phyloP scores from a whole-genome alignment of 2,888 invertebrate genomes.

The Philopedon plagiatum region DNA sequence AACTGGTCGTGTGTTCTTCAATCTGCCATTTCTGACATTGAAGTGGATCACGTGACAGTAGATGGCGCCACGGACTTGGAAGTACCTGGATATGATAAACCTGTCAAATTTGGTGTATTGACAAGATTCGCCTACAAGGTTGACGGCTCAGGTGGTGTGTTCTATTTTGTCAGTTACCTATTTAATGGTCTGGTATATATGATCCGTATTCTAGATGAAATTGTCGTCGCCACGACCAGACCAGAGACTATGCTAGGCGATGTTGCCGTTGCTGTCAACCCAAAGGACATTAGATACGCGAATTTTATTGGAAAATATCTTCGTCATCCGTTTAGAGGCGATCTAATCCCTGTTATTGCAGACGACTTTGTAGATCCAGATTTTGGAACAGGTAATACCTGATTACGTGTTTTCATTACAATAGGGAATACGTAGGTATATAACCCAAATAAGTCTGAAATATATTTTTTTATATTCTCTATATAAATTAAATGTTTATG shows the following conservation, averaged over 20 bases:
- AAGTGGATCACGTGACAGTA: constrained; percentile 96
- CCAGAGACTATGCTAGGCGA: constrained; percentile 99
- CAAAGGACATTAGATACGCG: constrained; percentile 86
- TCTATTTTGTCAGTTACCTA: not conserved
- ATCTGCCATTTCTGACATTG: constrained; percentile 99
- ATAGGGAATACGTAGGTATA: too few species aligned
- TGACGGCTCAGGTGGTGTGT: constrained; percentile 69
- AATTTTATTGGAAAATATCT: constrained; percentile 83
- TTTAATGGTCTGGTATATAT: not conserved
- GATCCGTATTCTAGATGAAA: constrained; percentile 75
- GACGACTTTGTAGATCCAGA: constrained; percentile 95
- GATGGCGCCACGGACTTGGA: constrained; percentile 86
- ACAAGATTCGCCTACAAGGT: constrained; percentile 93
- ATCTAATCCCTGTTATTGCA: constrained; percentile 88
- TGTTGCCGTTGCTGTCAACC: constrained; percentile 98
- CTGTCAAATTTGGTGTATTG: constrained; percentile 94
- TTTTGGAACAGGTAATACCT: constrained; percentile 89
- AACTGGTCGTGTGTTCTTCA: constrained; percentile 99
- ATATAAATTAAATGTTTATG: too few species aligned
- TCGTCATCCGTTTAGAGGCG: constrained; percentile 89
- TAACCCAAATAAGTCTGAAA: too few species aligned
- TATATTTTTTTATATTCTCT: too few species aligned
- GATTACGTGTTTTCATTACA: not conserved
- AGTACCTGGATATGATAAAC: constrained; percentile 91
- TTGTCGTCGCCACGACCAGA: constrained; percentile 96